Base-by-base conservation (phyloP, 2,888 invertebrate species). In the Teleogryllus oceanicus region DNA sequence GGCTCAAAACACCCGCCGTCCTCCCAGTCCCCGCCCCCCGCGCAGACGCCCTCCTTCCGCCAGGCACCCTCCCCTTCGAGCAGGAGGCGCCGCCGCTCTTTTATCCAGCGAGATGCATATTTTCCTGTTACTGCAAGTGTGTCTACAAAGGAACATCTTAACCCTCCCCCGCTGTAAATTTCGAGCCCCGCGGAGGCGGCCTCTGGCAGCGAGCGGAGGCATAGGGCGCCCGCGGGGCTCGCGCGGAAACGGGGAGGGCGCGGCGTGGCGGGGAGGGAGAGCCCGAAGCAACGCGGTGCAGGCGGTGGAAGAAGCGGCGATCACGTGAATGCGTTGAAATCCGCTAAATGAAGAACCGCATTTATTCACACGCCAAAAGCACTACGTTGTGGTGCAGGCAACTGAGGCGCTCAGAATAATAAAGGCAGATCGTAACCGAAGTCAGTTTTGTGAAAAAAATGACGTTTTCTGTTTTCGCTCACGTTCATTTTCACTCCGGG, bases 71-170 rank as follows among this genome's bases (percentile, higher is more conserved):
- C n/a, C 13, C 62, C 5, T n/a, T 12, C 4, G n/a, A 62, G 16
- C 62, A 13, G 62, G 13, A 10, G 37, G 16, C 62, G n/a, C 62
- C n/a, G 5, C 62, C 16, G n/a, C n/a, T n/a, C n/a, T n/a, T 62
- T 62, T n/a, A 62, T 62, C 62, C 13, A 18, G 62, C 0, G 62
- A 62, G 62, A 62, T 62, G 62, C 62, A 62, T 62, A 62, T 62
- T 62, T 62, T 62, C 62, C 62, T 62, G 62, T 62, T 62, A 62
- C 62, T 62, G 62, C n/a, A n/a, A 62, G 62, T 62, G n/a, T 62
- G n/a, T 62, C 62, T 62, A 62, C 62, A 62, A 62, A 62, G 62
- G 62, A 37, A 37, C 37, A 8, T 37, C 37, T 37, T 37, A 37
- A 62, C 62, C 62, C 62, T 62, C n/a, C 62, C 16, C 4, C 16